Percentiles rank a stretch among this genome's conserved stretches.
Evolutionary conservation across 64 coral and sea anemone species (phyloP).

Genomic region (Montipora foliosa): DNA sequence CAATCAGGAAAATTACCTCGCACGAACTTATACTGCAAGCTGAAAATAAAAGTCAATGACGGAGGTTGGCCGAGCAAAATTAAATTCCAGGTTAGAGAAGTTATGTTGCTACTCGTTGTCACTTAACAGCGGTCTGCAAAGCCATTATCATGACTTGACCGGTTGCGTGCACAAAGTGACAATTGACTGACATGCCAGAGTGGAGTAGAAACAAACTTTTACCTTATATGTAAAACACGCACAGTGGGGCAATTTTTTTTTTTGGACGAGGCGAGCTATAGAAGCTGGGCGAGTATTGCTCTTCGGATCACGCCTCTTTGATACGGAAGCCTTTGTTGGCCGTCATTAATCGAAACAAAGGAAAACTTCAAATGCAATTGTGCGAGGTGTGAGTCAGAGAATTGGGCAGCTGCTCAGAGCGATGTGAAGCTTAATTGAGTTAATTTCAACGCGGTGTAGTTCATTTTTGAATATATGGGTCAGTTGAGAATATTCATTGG

Average conservation of each 20-base stretch:
- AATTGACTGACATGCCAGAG: constrained; percentile 41
- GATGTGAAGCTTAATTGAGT: constrained; percentile 90
- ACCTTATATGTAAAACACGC: constrained; percentile 81
- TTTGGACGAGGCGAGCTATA: constrained; percentile 23
- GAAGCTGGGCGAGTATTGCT: constrained; percentile 41
- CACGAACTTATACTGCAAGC: neutral
- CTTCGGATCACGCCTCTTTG: constrained; percentile 57
- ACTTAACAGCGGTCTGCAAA: constrained; percentile 43
- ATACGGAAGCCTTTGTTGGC: constrained; percentile 74
- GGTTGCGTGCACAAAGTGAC: constrained; percentile 46
- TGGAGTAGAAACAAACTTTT: constrained; percentile 16
- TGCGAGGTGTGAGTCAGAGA: constrained; percentile 38
- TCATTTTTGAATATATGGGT: constrained; percentile 88
- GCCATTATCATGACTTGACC: constrained; percentile 33
- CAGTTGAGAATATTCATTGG: constrained; percentile 83
- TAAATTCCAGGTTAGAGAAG: constrained; percentile 17
- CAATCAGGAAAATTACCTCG: constrained; percentile 20
- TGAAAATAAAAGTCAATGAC: constrained; percentile 39
- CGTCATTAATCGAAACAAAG: constrained; percentile 72
- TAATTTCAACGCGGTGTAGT: constrained; percentile 79
- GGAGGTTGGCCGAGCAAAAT: neutral
- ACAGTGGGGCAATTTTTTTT: neutral
- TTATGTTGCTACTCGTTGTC: constrained; percentile 16
- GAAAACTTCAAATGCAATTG: constrained; percentile 63
- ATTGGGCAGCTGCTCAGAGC: constrained; percentile 76